Evolutionary conservation across 64 coral and sea anemone species (phyloP).

Genomic region (Actinia tenebrosa): DNA sequence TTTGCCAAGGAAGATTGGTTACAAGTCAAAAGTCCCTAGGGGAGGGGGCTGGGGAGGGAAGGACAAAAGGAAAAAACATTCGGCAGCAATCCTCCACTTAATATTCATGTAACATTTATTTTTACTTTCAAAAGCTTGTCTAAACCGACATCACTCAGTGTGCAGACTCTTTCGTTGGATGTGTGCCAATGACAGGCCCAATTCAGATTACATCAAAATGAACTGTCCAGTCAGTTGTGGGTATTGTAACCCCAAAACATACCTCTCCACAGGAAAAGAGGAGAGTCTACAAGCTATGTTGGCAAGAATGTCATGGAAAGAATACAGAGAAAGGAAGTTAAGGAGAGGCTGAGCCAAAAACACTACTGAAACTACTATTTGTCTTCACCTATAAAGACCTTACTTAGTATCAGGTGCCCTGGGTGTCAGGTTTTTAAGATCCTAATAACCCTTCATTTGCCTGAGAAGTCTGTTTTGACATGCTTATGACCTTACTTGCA

Average conservation of each 20-base stretch:
- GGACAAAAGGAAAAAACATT: too few species aligned
- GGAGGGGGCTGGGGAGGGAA: too few species aligned
- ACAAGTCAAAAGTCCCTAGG: too few species aligned
- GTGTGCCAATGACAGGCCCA: background rate
- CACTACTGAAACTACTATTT: background rate
- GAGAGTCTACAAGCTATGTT: background rate
- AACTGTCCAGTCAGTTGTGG: background rate
- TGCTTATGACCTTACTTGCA: too few species aligned
- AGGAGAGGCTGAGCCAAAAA: background rate
- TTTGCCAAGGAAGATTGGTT: too few species aligned
- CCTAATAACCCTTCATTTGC: too few species aligned
- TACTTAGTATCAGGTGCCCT: too few species aligned
- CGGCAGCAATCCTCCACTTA: too few species aligned
- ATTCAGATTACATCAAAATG: background rate
- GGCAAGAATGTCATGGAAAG: background rate
- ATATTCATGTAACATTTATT: background rate
- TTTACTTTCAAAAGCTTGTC: background rate
- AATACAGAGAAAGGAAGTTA: background rate
- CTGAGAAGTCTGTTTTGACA: too few species aligned
- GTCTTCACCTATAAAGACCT: too few species aligned
- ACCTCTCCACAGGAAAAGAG: background rate
- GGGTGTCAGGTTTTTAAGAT: too few species aligned
- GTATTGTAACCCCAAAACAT: background rate
- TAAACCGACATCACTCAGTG: background rate
- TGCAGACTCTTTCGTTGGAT: background rate